Evolutionary conservation across 2,888 invertebrate genomes (phyloP).

Genomic region (Quadriops clusia): DNA sequence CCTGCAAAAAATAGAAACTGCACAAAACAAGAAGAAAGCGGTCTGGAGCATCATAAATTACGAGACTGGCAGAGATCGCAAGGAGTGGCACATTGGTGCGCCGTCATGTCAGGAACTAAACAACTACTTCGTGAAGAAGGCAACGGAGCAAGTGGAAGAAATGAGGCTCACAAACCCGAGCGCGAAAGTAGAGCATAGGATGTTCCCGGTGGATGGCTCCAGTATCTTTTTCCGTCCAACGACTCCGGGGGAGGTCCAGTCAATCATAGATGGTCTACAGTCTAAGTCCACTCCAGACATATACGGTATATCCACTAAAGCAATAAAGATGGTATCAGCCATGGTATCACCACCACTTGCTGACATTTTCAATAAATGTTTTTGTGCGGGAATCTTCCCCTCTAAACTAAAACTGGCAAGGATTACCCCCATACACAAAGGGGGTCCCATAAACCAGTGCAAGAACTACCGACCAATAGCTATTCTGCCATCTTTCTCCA

Average conservation of each 20-base stretch:
- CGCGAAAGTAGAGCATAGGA: too few relatives aligned
- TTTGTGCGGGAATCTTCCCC: neutral
- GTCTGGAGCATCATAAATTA: neutral
- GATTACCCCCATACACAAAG: neutral
- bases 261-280: neutral
- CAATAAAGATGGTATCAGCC: neutral
- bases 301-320: neutral
- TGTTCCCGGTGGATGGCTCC: neutral
- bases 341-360: neutral
- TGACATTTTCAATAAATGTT: neutral
- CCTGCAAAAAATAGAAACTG: neutral
- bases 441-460: neutral
- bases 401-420: constrained; percentile 1
- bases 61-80: too few relatives aligned
- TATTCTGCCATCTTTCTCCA: constrained; percentile 1
- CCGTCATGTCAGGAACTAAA: too few relatives aligned
- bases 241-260: constrained; percentile 1
- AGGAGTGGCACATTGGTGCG: neutral
- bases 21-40: neutral
- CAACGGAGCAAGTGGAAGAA: too few relatives aligned
- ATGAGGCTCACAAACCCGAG: too few relatives aligned
- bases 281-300: neutral
- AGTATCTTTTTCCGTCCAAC: constrained; percentile 1
- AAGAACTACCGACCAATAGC: constrained; percentile 1
- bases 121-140: too few relatives aligned